These are phyloP conservation scores for Drosophila nannoptera DNA, from an alignment of 1,140 invertebrate species.

Conservation along the genomic window DNA sequence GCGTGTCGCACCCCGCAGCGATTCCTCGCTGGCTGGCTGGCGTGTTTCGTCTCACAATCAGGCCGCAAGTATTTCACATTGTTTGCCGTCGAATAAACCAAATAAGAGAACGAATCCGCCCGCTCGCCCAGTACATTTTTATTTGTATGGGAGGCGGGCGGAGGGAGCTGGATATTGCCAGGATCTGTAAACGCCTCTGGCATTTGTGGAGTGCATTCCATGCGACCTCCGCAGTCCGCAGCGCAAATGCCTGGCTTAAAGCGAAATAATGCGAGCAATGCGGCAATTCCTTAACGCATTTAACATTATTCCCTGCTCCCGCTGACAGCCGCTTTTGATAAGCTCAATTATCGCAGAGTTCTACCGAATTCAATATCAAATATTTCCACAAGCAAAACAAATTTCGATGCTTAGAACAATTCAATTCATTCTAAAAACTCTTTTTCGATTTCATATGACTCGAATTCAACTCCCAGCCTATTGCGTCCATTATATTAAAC, in stretches of 20 bases:
- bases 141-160: conserved; percentile 28
- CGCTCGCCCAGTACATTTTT: conserved; percentile 25
- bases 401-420: neutral
- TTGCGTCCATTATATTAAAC: neutral
- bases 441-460: too few species aligned
- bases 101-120: conserved; percentile 42
- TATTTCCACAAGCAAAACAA: too few species aligned
- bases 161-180: conserved; percentile 15
- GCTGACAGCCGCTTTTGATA: too few species aligned
- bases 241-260: conserved; percentile 14
- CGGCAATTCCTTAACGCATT: neutral
- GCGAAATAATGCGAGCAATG: neutral
- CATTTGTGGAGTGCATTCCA: conserved; percentile 33
- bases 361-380: neutral
- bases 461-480: too few species aligned
- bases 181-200: conserved; percentile 30
- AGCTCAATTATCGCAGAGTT: too few species aligned
- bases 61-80: conserved; percentile 64
- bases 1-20: conserved; percentile 3
- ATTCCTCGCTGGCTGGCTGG: conserved; percentile 38
- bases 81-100: conserved; percentile 64
- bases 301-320: neutral
- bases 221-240: conserved; percentile 7
- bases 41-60: conserved; percentile 51
- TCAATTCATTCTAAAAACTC: too few species aligned